Percentiles rank a stretch among this genome's conserved stretches.
These are phyloP conservation scores for Rousettus madagascariensis DNA, from an alignment of 2,797 vertebrate species.

Conservation along the genomic window DNA sequence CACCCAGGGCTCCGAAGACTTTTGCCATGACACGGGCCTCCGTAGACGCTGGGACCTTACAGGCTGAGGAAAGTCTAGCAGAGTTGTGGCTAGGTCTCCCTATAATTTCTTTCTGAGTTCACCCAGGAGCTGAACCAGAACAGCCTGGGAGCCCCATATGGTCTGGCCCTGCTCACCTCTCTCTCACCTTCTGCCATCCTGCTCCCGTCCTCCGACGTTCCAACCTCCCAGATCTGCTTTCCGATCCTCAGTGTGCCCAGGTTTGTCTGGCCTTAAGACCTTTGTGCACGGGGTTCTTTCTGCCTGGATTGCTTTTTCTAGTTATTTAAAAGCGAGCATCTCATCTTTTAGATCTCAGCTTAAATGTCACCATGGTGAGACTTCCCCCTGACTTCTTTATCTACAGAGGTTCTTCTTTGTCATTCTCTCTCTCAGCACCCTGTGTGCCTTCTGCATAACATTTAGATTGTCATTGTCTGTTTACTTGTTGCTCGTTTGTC, in stretches of 20 bases:
- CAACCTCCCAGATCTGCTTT: neutral
- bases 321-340: neutral
- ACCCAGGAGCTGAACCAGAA: neutral
- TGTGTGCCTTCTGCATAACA: neutral
- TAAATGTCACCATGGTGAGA: neutral
- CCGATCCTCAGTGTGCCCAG: neutral
- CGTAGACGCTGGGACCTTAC: neutral
- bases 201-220: fast-evolving
- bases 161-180: neutral
- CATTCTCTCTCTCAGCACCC: neutral
- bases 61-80: neutral
- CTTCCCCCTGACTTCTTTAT: neutral
- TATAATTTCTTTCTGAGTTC: neutral
- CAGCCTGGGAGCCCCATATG: neutral
- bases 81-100: neutral
- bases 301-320: neutral
- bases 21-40: neutral
- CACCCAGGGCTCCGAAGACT: neutral
- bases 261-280: neutral
- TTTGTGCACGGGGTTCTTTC: neutral
- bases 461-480: neutral
- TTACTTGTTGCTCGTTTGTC: neutral
- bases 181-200: neutral
- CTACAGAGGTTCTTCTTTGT: neutral
- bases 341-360: neutral